Percentiles rank a stretch among this genome's conserved stretches.
Evolutionary conservation across 2,113 vertebrate species (phyloP).

Genomic region (Zapus hudsonius): DNA sequence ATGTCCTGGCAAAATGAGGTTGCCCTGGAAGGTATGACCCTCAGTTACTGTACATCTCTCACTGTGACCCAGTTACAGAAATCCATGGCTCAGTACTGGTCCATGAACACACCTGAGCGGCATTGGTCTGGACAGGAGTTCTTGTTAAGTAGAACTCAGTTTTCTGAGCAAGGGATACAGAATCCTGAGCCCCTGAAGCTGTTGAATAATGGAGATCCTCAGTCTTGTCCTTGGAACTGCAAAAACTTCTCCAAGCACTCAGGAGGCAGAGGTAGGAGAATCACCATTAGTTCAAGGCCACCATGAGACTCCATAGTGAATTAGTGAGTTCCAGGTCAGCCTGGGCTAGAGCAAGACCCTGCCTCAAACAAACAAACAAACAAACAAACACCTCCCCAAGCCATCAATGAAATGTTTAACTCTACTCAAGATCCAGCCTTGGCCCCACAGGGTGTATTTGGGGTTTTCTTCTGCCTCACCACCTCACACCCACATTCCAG

Average conservation of each 20-base stretch:
- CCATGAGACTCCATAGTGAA: too few species aligned
- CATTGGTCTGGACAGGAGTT: background rate
- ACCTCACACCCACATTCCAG: background rate
- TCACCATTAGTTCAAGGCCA: too few species aligned
- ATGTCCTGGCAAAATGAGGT: rapidly evolving
- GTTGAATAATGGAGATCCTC: background rate
- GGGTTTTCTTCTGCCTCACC: background rate
- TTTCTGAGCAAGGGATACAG: background rate
- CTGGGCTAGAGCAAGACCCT: too few species aligned
- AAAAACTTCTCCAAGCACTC: too few species aligned
- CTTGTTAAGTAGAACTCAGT: background rate
- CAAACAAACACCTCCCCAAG: background rate
- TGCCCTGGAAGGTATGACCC: rapidly evolving
- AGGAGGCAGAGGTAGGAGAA: too few species aligned
- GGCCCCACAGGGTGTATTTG: rapidly evolving
- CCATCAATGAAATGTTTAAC: background rate
- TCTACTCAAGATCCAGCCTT: background rate
- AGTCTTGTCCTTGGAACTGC: too few species aligned
- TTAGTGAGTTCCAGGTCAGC: too few species aligned
- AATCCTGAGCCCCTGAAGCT: background rate
- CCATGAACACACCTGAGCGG: rapidly evolving
- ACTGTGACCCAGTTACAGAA: background rate
- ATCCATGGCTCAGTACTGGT: rapidly evolving
- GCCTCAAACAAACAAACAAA: too few species aligned
- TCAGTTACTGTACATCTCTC: rapidly evolving